A percentile compares a stretch with the other conserved stretches of the same genome.
phyloP scores from a whole-genome alignment of 2,888 invertebrate species.

The Aproaerema taeniolella region DNA sequence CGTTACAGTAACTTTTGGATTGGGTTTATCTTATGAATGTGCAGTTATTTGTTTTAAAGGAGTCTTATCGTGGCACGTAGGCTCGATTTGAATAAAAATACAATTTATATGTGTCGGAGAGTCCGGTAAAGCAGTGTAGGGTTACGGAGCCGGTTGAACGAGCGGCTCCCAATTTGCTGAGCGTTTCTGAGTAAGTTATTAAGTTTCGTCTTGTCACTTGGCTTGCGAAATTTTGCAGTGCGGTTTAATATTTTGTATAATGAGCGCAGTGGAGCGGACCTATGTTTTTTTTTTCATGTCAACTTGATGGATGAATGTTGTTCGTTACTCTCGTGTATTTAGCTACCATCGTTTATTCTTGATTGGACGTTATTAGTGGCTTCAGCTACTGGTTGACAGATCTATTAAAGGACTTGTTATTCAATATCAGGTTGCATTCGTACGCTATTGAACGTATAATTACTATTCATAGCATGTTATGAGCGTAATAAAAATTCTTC shows the following conservation, averaged over 20 bases:
- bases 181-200: constrained; percentile 76
- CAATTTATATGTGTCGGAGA: constrained; percentile 75
- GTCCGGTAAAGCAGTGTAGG: constrained; percentile 64
- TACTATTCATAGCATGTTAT: too few species aligned
- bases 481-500: too few species aligned
- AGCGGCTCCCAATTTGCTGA: constrained; percentile 71
- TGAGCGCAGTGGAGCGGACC: constrained; percentile 25
- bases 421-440: too few species aligned
- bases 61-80: constrained; percentile 70
- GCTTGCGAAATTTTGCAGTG: constrained; percentile 69
- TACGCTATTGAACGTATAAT: too few species aligned
- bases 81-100: constrained; percentile 76
- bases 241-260: constrained; percentile 29
- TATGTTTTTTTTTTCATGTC: constrained; percentile 27
- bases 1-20: constrained; percentile 38
- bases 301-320: constrained; percentile 23
- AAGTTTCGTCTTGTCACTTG: constrained; percentile 75
- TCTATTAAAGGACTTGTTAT: constrained; percentile 1
- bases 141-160: constrained; percentile 68
- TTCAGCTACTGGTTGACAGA: constrained; percentile 6
- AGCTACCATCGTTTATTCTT: constrained; percentile 4
- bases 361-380: constrained; percentile 6
- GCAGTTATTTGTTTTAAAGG: constrained; percentile 70
- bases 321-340: constrained; percentile 13
- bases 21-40: constrained; percentile 37